Evolutionary conservation across 2,888 invertebrate species (phyloP).

Genomic region (Cheilosia urbana): DNA sequence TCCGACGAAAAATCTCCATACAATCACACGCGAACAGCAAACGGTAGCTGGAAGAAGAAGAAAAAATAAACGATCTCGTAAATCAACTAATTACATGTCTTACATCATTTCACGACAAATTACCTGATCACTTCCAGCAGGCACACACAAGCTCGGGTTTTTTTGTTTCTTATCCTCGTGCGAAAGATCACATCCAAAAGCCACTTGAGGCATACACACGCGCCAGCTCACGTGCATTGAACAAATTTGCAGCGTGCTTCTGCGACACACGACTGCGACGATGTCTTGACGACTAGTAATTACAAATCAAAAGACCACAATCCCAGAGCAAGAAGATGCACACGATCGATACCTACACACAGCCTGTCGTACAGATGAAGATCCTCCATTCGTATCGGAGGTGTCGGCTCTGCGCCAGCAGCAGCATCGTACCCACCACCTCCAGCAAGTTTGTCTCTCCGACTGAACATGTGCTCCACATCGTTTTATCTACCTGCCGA

Average conservation of each 20-base stretch:
- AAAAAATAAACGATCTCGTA: slow-evolving; percentile 3
- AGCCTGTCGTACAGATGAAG: slow-evolving; percentile 1
- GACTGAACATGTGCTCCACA: slow-evolving; percentile 71
- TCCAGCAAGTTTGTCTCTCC: slow-evolving; percentile 46
- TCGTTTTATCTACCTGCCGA: slow-evolving; percentile 48
- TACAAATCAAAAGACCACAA: slow-evolving; percentile 65
- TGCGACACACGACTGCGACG: slow-evolving; percentile 50
- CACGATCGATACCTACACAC: slow-evolving; percentile 46
- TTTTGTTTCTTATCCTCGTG: slow-evolving; percentile 39
- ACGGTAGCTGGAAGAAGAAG: slow-evolving; percentile 14
- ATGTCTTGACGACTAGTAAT: slow-evolving; percentile 53
- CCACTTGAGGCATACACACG: slow-evolving; percentile 24
- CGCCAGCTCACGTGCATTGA: slow-evolving; percentile 54
- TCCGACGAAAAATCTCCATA: not conserved
- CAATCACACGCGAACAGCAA: not conserved
- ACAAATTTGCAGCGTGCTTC: slow-evolving; percentile 63
- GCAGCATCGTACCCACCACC: slow-evolving; percentile 20
- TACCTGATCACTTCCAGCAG: slow-evolving; percentile 41
- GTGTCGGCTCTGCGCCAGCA: slow-evolving; percentile 1
- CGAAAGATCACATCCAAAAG: slow-evolving; percentile 50
- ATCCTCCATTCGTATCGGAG: slow-evolving; percentile 4
- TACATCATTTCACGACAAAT: slow-evolving; percentile 64
- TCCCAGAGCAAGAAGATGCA: slow-evolving; percentile 51
- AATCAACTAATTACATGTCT: slow-evolving; percentile 50
- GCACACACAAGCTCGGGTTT: not conserved